These are phyloP conservation scores for Yponomeuta malinellus DNA, from an alignment of 2,888 invertebrate species.

Conservation along the genomic window DNA sequence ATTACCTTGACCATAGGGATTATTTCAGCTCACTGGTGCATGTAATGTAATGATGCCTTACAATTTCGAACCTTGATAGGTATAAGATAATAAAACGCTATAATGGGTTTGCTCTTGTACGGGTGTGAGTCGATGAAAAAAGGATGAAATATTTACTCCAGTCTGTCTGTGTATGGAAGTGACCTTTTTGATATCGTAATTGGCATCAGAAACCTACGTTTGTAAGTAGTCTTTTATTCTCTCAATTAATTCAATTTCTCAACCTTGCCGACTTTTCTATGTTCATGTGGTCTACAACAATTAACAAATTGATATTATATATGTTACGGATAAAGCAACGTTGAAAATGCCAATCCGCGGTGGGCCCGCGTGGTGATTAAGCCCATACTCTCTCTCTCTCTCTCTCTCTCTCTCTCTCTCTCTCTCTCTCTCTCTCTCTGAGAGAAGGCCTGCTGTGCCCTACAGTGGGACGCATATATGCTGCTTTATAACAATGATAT, in stretches of 20 bases:
- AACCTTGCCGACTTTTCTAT: neutral
- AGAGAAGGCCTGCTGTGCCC: too few species aligned
- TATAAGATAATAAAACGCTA: conserved; percentile 63
- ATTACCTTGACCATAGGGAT: conserved; percentile 37
- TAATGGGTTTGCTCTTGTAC: conserved; percentile 60
- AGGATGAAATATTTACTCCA: conserved; percentile 37
- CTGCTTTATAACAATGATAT: too few species aligned
- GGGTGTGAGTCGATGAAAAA: conserved; percentile 47
- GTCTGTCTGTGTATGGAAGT: conserved; percentile 38
- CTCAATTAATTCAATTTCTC: neutral
- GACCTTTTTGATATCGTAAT: conserved; percentile 25
- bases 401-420: too few species aligned
- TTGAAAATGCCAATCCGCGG: too few species aligned
- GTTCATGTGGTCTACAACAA: neutral
- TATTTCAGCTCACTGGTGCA: conserved; percentile 33
- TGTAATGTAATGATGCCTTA: conserved; percentile 37
- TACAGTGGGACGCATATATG: too few species aligned
- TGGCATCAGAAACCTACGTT: conserved; percentile 9
- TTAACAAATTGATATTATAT: neutral
- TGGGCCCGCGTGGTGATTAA: too few species aligned
- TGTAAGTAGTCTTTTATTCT: neutral
- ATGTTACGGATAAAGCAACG: too few species aligned
- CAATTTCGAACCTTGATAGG: conserved; percentile 55
- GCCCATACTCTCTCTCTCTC: too few species aligned
- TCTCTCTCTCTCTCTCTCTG: too few species aligned